Evolutionary conservation across 2,113 vertebrate species (phyloP).

Genomic region (Sciurus niger): DNA sequence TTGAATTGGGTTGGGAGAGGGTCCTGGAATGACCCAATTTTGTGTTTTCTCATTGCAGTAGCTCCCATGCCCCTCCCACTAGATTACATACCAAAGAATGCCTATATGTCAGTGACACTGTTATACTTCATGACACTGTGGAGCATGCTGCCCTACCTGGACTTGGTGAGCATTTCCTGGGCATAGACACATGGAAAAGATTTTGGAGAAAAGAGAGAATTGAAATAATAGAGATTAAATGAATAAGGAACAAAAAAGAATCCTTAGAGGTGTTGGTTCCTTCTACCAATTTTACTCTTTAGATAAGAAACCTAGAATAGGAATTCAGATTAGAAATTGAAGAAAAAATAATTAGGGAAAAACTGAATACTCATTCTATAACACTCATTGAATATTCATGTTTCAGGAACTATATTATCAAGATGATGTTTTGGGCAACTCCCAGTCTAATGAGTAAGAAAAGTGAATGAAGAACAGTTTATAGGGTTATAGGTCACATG

Average conservation of each 20-base stretch:
- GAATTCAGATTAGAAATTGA: background rate
- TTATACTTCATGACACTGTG: constrained; percentile 92
- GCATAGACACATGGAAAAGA: background rate
- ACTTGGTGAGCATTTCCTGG: constrained; percentile 84
- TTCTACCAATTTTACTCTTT: background rate
- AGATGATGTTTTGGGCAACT: background rate
- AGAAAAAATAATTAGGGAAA: background rate
- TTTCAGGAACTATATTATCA: background rate
- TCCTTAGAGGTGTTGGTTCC: background rate
- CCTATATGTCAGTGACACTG: constrained; percentile 80
- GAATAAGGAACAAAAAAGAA: background rate
- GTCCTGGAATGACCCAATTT: background rate
- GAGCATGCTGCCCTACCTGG: constrained; percentile 89
- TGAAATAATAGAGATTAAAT: background rate
- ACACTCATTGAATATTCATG: background rate
- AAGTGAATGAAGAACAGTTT: background rate
- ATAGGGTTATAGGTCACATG: background rate
- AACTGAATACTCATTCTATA: background rate
- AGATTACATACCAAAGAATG: constrained; percentile 64
- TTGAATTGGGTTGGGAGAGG: background rate
- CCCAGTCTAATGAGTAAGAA: background rate
- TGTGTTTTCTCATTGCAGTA: constrained; percentile 76
- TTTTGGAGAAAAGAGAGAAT: background rate
- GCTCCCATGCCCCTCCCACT: constrained; percentile 63
- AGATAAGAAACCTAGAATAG: background rate